phyloP scores from a whole-genome alignment of 2,888 invertebrate genomes.

The Cataglyphis cursor region DNA sequence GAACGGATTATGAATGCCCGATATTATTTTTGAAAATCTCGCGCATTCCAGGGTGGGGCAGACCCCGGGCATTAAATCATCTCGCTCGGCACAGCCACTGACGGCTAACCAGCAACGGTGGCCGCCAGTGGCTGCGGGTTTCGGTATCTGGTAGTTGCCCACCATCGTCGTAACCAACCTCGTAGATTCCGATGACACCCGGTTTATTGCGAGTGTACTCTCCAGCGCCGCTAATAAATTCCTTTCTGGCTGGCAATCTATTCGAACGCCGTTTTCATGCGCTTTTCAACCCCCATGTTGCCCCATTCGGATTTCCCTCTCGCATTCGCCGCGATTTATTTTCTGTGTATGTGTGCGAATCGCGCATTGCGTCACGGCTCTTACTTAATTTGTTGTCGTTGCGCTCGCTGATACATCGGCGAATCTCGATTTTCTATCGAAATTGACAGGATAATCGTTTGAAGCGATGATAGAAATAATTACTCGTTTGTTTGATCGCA shows the following conservation, averaged over 20 bases:
- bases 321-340: slow-evolving; percentile 54
- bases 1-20: slow-evolving; percentile 65
- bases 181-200: slow-evolving; percentile 81
- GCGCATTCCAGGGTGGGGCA: slow-evolving; percentile 86
- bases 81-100: slow-evolving; percentile 57
- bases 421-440: slow-evolving; percentile 23
- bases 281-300: neutral
- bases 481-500: slow-evolving; percentile 2
- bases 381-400: slow-evolving; percentile 59
- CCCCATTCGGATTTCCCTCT: slow-evolving; percentile 11
- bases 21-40: slow-evolving; percentile 83
- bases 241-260: slow-evolving; percentile 76
- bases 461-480: neutral
- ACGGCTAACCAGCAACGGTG: slow-evolving; percentile 36
- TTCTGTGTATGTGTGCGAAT: neutral
- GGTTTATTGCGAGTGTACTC: slow-evolving; percentile 85
- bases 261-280: slow-evolving; percentile 60
- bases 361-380: neutral
- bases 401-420: slow-evolving; percentile 4
- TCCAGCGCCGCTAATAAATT: slow-evolving; percentile 84
- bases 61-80: slow-evolving; percentile 76
- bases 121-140: slow-evolving; percentile 75
- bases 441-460: neutral
- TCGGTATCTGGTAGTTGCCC: slow-evolving; percentile 82
- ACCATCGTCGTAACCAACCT: slow-evolving; percentile 83